phyloP scores from a whole-genome alignment of 35 echinoderm and acorn worm species.

The Strongylocentrotus purpuratus region DNA sequence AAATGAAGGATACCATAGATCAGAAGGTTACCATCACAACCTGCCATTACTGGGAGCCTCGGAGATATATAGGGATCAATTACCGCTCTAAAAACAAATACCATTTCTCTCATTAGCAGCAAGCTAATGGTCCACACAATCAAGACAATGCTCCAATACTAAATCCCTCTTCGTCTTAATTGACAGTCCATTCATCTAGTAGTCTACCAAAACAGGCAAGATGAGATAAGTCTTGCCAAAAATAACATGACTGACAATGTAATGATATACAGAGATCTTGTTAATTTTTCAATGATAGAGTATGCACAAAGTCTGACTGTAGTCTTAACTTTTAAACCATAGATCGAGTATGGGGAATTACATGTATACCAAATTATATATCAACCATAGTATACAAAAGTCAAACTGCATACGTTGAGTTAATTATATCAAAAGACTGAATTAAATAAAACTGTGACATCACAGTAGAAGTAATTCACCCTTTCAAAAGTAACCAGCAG shows the following conservation, averaged over 20 bases:
- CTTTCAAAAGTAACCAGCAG: background rate
- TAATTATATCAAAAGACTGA: background rate
- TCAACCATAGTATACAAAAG: background rate
- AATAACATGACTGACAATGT: background rate
- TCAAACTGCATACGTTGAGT: background rate
- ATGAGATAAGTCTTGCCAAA: background rate
- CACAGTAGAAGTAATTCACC: background rate
- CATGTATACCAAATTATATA: background rate
- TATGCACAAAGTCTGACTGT: too few relatives aligned
- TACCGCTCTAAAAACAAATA: background rate
- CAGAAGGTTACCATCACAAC: slow-evolving; percentile 5
- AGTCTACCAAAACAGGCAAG: background rate
- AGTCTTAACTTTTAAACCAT: background rate
- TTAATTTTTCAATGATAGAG: background rate
- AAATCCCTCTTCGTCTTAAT: background rate
- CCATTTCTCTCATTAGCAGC: background rate
- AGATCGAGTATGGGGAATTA: background rate
- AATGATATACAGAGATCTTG: background rate
- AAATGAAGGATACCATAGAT: background rate
- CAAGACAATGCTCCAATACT: background rate
- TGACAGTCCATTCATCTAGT: background rate
- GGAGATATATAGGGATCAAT: background rate
- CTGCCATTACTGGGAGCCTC: background rate
- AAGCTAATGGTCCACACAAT: background rate
- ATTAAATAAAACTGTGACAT: background rate